These are phyloP conservation scores for Rattus rattus DNA, from an alignment of 2,113 vertebrate genomes.

Conservation along the genomic window DNA sequence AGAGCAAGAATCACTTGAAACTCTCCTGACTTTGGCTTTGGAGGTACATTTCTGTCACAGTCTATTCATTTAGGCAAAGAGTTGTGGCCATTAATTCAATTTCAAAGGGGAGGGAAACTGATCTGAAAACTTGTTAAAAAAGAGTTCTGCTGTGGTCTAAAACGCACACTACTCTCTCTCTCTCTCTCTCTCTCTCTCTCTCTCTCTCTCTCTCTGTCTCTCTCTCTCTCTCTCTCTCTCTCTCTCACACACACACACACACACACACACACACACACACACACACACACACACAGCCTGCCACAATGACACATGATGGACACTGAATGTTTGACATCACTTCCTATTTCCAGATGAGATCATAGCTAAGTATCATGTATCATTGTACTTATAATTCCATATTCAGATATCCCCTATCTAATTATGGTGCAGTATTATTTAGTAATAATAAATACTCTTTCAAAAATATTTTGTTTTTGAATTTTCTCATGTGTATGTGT, in stretches of 20 bases:
- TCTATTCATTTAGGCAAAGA: background rate
- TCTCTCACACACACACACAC: no score
- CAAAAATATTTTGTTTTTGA: background rate
- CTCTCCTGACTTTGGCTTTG: background rate
- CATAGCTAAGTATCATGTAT: background rate
- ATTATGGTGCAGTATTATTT: slow-evolving; percentile 6
- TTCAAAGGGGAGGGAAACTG: background rate
- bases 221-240: no score
- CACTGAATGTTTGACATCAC: background rate
- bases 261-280: no score
- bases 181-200: no score
- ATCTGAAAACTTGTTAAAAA: background rate
- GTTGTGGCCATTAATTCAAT: background rate
- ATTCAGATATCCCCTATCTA: background rate
- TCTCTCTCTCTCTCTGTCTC: no score
- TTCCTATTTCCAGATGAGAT: slow-evolving; percentile 23
- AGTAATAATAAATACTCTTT: background rate
- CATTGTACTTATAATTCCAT: slow-evolving; percentile 27
- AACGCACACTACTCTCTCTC: background rate
- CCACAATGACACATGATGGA: background rate
- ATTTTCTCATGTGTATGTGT: background rate
- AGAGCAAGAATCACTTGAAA: background rate
- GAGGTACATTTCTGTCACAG: background rate
- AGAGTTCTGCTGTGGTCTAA: background rate
- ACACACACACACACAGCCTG: no score